Evolutionary conservation across 1,140 invertebrate species (phyloP).

Genomic region (Heliconius congener): DNA sequence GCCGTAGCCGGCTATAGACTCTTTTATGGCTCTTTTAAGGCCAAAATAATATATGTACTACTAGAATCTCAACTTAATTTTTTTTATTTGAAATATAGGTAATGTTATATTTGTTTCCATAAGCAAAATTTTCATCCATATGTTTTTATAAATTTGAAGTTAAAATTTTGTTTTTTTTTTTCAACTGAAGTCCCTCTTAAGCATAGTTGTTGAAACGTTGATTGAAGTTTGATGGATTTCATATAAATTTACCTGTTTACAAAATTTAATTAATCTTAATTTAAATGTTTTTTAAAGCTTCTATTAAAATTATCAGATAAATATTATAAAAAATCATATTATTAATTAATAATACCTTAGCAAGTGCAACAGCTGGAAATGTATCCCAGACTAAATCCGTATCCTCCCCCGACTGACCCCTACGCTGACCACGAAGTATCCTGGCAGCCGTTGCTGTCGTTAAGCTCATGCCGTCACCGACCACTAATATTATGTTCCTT

Average conservation of each 20-base stretch:
- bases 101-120: neutral
- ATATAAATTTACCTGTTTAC: no score
- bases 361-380: conserved; percentile 87
- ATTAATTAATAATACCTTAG: conserved; percentile 82
- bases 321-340: neutral
- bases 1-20: neutral
- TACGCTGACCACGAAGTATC: conserved; percentile 84
- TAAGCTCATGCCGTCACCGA: conserved; percentile 92
- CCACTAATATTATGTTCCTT: conserved; percentile 87
- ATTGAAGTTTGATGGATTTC: no score
- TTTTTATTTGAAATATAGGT: neutral
- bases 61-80: neutral
- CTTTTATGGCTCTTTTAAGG: neutral
- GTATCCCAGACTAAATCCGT: conserved; percentile 86
- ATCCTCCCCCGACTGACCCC: conserved; percentile 84
- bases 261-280: no score
- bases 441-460: conserved; percentile 88
- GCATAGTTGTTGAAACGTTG: no score
- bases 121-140: neutral
- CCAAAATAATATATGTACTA: neutral
- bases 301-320: no score
- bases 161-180: no score
- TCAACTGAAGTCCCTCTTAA: no score
- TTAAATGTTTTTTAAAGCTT: no score
- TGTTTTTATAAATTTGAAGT: neutral